phyloP scores from a whole-genome alignment of 2,888 invertebrate species.

The Drosophila diplacantha region DNA sequence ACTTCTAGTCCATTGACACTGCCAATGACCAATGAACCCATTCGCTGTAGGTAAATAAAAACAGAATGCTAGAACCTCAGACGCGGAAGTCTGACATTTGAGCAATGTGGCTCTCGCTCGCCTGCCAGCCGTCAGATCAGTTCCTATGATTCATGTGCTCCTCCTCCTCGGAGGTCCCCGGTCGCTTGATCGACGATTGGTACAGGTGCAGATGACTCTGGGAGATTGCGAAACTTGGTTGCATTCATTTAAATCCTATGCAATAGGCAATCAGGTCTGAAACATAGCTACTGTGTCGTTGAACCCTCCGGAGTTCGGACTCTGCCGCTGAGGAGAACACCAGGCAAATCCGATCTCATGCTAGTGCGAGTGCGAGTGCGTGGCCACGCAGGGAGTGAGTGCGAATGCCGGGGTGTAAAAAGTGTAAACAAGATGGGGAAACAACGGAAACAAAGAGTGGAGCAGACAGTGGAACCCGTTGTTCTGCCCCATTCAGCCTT shows the following conservation, averaged over 20 bases:
- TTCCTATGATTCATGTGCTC: neutral
- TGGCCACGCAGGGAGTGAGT: conserved; percentile 14
- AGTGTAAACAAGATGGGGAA: conserved; percentile 20
- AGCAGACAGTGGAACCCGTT: conserved; percentile 26
- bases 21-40: conserved; percentile 5
- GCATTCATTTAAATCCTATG: conserved; percentile 10
- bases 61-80: neutral
- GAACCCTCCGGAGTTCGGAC: conserved; percentile 52
- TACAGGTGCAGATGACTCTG: conserved; percentile 1
- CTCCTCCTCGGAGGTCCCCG: neutral
- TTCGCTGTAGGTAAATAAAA: neutral
- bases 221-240: conserved; percentile 12
- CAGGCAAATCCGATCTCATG: conserved; percentile 28
- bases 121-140: neutral
- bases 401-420: conserved; percentile 13
- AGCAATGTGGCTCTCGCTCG: neutral
- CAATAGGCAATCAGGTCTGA: neutral
- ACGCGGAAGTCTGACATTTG: conserved; percentile 47
- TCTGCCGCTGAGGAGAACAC: conserved; percentile 41
- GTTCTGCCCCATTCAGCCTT: conserved; percentile 6
- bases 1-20: conserved; percentile 3
- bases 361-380: conserved; percentile 25
- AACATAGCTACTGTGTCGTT: conserved; percentile 48
- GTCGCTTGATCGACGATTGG: neutral
- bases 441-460: conserved; percentile 23